These are phyloP conservation scores for Apotomis betuletana DNA, from an alignment of 2,888 invertebrate species.

Conservation along the genomic window DNA sequence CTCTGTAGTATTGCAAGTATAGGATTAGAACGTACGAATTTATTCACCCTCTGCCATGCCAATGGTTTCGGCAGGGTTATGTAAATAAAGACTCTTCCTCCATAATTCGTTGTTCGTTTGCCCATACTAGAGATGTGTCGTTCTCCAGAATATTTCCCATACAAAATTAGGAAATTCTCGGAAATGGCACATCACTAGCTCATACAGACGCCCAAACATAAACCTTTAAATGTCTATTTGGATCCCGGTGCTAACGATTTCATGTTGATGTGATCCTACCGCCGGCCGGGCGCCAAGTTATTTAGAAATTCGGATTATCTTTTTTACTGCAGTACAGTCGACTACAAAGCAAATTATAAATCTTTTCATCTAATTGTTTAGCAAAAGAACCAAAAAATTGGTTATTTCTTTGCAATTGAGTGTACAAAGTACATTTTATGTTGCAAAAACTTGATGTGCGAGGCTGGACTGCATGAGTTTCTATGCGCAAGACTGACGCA, in stretches of 20 bases:
- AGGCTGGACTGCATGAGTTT: constrained; percentile 28
- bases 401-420: background rate
- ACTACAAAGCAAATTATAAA: no score
- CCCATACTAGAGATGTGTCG: background rate
- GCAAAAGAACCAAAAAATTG: no score
- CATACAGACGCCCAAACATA: no score
- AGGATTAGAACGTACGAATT: constrained; percentile 24
- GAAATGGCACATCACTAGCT: no score
- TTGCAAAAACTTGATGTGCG: background rate
- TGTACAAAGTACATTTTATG: constrained; percentile 19
- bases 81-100: constrained; percentile 9
- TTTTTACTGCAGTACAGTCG: no score
- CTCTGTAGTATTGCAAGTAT: constrained; percentile 5
- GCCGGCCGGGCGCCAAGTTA: constrained; percentile 18
- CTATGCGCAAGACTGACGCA: constrained; percentile 61
- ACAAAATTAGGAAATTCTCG: no score
- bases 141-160: no score
- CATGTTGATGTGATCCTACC: background rate
- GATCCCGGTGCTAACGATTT: constrained; percentile 31
- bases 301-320: background rate
- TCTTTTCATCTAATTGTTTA: no score
- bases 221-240: background rate
- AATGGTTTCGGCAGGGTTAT: background rate
- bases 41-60: background rate
- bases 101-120: constrained; percentile 15